phyloP scores from a whole-genome alignment of 2,888 invertebrate genomes.

The Hanleya hanleyi region DNA sequence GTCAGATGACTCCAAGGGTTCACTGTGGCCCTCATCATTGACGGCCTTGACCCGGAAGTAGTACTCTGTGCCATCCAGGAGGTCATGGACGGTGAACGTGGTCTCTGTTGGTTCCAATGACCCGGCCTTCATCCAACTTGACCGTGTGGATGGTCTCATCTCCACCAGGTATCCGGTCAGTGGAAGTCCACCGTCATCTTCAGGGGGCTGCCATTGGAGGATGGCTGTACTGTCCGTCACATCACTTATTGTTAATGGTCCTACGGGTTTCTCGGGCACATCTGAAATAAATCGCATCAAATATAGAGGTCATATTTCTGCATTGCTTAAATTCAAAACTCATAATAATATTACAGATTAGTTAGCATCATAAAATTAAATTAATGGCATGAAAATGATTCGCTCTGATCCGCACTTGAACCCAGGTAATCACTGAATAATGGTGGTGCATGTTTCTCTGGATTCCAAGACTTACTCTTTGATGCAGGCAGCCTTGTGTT shows the following conservation, averaged over 20 bases:
- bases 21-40: slow-evolving; percentile 94
- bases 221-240: slow-evolving; percentile 90
- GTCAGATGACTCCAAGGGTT: slow-evolving; percentile 81
- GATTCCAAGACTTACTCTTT: too few relatives aligned
- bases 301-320: too few relatives aligned
- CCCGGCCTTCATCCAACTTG: slow-evolving; percentile 84
- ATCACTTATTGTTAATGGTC: slow-evolving; percentile 83
- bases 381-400: too few relatives aligned
- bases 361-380: too few relatives aligned
- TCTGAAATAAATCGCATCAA: slow-evolving; percentile 76
- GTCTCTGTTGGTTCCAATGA: slow-evolving; percentile 74
- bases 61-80: slow-evolving; percentile 93
- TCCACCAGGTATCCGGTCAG: slow-evolving; percentile 69
- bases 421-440: too few relatives aligned
- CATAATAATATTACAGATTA: too few relatives aligned
- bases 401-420: too few relatives aligned
- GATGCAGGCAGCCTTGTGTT: too few relatives aligned
- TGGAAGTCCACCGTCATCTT: slow-evolving; percentile 67
- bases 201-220: slow-evolving; percentile 75
- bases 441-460: too few relatives aligned
- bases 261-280: slow-evolving; percentile 91
- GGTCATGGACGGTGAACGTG: slow-evolving; percentile 78
- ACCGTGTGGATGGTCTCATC: slow-evolving; percentile 84
- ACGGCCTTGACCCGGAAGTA: slow-evolving; percentile 90
- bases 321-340: too few relatives aligned